phyloP scores from a whole-genome alignment of 2,888 invertebrate species.

The Minunthozetes semirufus region DNA sequence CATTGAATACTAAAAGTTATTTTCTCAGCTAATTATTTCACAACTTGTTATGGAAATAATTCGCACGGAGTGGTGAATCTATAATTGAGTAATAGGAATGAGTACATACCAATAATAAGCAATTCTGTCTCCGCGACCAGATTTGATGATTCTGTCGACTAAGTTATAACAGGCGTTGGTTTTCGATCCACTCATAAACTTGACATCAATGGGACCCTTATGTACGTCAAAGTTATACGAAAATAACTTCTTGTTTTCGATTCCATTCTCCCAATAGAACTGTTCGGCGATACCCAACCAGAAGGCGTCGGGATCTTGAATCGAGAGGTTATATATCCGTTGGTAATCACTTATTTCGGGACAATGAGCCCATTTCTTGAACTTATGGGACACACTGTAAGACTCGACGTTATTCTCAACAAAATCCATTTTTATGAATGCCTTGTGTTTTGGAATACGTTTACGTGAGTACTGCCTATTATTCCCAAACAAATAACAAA shows the following conservation, averaged over 20 bases:
- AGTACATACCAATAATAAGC: constrained; percentile 91
- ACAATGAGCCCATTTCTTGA: constrained; percentile 52
- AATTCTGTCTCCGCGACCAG: constrained; percentile 78
- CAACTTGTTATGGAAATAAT: no score
- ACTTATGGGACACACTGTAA: neutral
- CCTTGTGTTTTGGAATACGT: no score
- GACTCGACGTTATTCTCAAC: neutral
- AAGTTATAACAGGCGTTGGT: constrained; percentile 95
- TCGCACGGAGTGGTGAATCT: no score
- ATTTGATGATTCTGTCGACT: constrained; percentile 81
- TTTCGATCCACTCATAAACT: constrained; percentile 89
- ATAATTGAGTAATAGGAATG: neutral
- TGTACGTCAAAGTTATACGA: constrained; percentile 83
- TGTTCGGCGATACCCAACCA: constrained; percentile 87
- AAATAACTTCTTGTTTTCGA: constrained; percentile 63
- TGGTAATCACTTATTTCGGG: constrained; percentile 67
- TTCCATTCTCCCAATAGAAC: constrained; percentile 76
- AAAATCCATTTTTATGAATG: neutral
- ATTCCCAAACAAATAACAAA: no score
- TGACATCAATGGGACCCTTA: constrained; percentile 80
- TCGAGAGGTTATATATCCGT: constrained; percentile 72
- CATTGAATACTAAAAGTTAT: no score
- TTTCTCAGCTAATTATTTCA: no score
- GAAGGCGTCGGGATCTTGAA: constrained; percentile 80
- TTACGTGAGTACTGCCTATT: no score